phyloP scores from a whole-genome alignment of 2,888 invertebrate species.

The Cataglyphis livida region DNA sequence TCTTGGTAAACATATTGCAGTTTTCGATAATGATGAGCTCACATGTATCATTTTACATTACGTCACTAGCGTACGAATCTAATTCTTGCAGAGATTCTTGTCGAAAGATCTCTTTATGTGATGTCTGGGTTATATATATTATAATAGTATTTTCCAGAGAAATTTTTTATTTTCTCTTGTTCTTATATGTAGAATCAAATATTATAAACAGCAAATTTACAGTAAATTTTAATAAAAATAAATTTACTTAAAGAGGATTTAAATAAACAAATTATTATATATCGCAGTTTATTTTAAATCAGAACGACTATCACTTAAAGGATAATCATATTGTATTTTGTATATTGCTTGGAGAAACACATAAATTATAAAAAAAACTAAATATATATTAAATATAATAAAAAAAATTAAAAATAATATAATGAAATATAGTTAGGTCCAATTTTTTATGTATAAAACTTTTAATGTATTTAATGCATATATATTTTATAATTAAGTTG shows the following conservation, averaged over 20 bases:
- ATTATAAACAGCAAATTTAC: background rate
- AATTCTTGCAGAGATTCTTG: conserved; percentile 36
- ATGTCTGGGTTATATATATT: background rate
- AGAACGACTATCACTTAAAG: background rate
- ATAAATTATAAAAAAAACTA: background rate
- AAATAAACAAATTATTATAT: background rate
- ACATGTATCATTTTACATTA: conserved; percentile 54
- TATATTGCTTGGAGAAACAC: background rate
- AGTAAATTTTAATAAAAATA: background rate
- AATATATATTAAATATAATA: background rate
- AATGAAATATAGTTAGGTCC: background rate
- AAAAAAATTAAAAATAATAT: background rate
- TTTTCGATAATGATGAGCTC: conserved; percentile 48
- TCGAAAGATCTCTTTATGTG: conserved; percentile 32
- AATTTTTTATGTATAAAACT: background rate
- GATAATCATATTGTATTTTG: background rate
- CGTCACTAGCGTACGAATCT: conserved; percentile 56
- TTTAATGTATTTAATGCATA: background rate
- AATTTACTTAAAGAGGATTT: background rate
- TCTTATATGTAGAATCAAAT: background rate
- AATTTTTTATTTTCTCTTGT: background rate
- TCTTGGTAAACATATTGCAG: conserved; percentile 46
- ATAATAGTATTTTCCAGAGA: background rate
- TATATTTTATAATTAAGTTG: background rate
- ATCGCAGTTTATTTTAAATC: background rate